These are phyloP conservation scores for Synanthedon andrenaeformis DNA, from an alignment of 2,888 invertebrate genomes.

Conservation along the genomic window DNA sequence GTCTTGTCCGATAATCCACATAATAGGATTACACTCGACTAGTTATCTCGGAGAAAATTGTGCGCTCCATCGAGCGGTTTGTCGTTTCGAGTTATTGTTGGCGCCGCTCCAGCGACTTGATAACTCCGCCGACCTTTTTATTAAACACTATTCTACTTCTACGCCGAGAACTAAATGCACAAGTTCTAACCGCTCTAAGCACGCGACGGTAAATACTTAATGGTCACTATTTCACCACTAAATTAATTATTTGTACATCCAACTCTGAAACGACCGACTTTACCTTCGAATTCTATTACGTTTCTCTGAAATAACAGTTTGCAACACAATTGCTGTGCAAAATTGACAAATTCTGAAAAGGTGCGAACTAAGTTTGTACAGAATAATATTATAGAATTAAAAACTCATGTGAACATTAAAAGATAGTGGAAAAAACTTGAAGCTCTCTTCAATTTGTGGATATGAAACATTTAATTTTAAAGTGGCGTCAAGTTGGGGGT, in stretches of 20 bases:
- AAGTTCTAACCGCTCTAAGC: background rate
- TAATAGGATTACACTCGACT: background rate
- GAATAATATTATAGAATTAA: no score
- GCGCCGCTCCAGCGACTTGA: background rate
- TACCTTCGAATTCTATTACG: background rate
- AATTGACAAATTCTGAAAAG: no score
- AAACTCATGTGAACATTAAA: no score
- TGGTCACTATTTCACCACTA: background rate
- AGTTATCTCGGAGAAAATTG: background rate
- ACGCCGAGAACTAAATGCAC: no score
- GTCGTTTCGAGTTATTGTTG: background rate
- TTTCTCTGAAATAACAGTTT: background rate
- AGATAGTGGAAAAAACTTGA: background rate
- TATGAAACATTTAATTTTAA: background rate
- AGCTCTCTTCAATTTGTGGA: background rate
- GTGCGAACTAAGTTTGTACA: no score
- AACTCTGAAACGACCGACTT: background rate
- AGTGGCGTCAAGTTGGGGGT: background rate
- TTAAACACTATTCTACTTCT: background rate
- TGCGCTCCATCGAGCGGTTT: background rate
- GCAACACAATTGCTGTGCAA: no score
- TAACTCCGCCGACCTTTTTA: background rate
- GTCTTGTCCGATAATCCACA: background rate
- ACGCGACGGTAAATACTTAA: background rate
- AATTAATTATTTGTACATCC: background rate